phyloP scores from a whole-genome alignment of 2,797 vertebrate species.

The Geotrypetes seraphini region DNA sequence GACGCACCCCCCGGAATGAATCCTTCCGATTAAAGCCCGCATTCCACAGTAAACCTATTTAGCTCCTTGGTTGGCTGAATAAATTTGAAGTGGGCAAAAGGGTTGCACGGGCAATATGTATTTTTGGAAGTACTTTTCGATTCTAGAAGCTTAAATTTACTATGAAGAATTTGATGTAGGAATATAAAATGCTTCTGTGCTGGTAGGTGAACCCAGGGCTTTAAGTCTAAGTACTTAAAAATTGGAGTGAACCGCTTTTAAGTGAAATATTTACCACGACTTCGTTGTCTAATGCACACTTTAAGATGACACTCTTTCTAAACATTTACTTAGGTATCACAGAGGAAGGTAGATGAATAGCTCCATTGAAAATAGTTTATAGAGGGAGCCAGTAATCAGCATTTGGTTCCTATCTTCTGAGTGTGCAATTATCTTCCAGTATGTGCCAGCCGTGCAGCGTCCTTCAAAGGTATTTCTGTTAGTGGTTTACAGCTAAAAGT shows the following conservation, averaged over 20 bases:
- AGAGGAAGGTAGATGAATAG: slow-evolving; percentile 27
- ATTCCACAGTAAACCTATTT: slow-evolving; percentile 53
- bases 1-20: slow-evolving; percentile 58
- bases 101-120: slow-evolving; percentile 71
- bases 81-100: slow-evolving; percentile 67
- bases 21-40: slow-evolving; percentile 57
- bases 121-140: slow-evolving; percentile 49
- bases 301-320: no score
- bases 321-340: no score
- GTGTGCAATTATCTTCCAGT: neutral
- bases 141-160: slow-evolving; percentile 26
- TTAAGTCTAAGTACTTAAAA: no score
- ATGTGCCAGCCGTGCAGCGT: slow-evolving; percentile 7
- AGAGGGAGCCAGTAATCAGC: slow-evolving; percentile 30
- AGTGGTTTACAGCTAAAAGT: slow-evolving; percentile 40
- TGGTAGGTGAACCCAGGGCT: no score
- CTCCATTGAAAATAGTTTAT: slow-evolving; percentile 42
- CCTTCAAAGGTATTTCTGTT: slow-evolving; percentile 23
- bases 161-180: no score
- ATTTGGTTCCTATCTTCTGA: slow-evolving; percentile 1
- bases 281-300: no score
- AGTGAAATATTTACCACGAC: no score
- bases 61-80: slow-evolving; percentile 63
- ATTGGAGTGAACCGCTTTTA: no score
- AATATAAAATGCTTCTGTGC: no score